Evolutionary conservation across 2,797 vertebrate species (phyloP).

Genomic region (Girardinus metallicus): DNA sequence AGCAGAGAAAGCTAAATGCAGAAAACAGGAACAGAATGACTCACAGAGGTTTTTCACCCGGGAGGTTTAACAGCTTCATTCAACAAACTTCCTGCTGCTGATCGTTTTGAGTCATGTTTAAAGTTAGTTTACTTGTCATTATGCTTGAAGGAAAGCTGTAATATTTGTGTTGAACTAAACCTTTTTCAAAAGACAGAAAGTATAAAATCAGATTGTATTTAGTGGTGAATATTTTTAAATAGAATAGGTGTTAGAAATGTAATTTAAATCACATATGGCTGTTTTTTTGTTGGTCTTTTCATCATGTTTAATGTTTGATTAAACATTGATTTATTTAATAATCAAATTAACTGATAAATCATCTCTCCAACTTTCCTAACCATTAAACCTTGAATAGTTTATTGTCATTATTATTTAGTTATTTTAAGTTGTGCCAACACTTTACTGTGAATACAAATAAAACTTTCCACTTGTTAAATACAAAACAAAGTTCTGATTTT

Average conservation of each 20-base stretch:
- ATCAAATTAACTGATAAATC: not conserved
- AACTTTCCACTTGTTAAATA: not conserved
- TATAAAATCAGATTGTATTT: not conserved
- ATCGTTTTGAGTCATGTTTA: not conserved
- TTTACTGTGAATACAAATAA: not conserved
- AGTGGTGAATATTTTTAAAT: not conserved
- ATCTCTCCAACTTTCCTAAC: not conserved
- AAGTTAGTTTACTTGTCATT: not conserved
- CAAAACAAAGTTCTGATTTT: not conserved
- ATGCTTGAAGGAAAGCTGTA: not conserved
- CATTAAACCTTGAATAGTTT: not conserved
- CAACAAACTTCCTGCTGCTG: not conserved
- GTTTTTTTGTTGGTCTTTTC: not conserved
- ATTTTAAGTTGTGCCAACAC: not conserved
- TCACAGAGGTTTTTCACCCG: slow-evolving; percentile 1
- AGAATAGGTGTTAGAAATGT: not conserved
- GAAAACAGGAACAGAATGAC: slow-evolving; percentile 14
- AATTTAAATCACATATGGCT: not conserved
- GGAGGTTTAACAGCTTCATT: not conserved
- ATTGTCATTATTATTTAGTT: not conserved
- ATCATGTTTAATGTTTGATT: not conserved
- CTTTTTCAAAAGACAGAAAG: not conserved
- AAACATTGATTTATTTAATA: not conserved
- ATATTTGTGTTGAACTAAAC: not conserved
- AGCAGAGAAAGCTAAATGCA: slow-evolving; percentile 1